Evolutionary conservation across 2,888 invertebrate species (phyloP), one percentile per base, ranked within the genome.

Genomic region (Phragmatobia fuliginosa): DNA sequence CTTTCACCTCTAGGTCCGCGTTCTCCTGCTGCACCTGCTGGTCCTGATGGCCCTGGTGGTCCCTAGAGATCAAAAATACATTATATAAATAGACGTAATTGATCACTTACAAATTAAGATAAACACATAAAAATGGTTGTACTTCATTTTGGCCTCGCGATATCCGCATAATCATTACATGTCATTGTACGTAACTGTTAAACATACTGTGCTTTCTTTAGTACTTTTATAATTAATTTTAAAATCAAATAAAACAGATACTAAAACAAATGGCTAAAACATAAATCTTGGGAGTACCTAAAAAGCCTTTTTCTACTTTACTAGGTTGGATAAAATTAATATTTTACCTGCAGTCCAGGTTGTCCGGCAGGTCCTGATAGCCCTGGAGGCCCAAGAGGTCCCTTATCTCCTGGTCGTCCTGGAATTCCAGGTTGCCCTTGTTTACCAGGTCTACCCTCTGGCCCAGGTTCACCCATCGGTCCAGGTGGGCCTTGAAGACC

Each of bases 371-470:
- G 88, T 66, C 98, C 97, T 18, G 96, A 92, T 66, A 94, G 90
- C 6, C 98, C 98, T 10, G 96, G 90, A 67, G 95, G 91, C 66
- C 97, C 97, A 25, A 95, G 89, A 0, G 97, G 97, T 66, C 97
- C 97, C 85, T 97, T 98, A 84, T 98, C 97, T 32, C 98, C 98
- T 31, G 96, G 95, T 75, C 97, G 92, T 49, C 98, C 98, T 5
- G 96, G 87, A 74, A 97, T 96, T 62, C 97, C 98, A 0, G 97
- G 96, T 52, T 96, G 96, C 4, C 97, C 97, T 67, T 96, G 92
- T 87, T 97, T 97, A 10, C 97, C 97, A 0, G 96, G 90, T 1
- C 96, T 91, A 7, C 97, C 97, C 64, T 96, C 95, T 3, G 95
- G 95, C 0, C 96, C 96, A 21, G 93, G 92, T 73, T 95, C 95